These are phyloP conservation scores for Archilochus colubris DNA, from an alignment of 2,113 vertebrate genomes.

Conservation along the genomic window DNA sequence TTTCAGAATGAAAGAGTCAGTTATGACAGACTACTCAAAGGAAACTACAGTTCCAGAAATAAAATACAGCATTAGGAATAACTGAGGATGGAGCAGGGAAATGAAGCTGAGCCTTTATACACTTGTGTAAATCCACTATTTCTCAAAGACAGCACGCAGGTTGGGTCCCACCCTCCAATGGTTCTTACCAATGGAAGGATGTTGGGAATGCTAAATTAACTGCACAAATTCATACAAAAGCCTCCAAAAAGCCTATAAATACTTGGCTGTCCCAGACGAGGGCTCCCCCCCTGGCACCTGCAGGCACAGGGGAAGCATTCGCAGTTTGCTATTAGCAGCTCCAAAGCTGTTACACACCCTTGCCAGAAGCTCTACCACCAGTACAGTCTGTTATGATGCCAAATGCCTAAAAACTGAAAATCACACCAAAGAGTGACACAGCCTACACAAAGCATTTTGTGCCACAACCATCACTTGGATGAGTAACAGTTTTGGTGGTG, in stretches of 20 bases:
- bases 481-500: not conserved
- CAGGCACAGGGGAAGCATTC: not conserved
- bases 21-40: not conserved
- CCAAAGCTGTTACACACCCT: rapidly evolving
- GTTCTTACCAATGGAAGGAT: not conserved
- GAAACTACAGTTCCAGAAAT: not conserved
- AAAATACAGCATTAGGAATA: not conserved
- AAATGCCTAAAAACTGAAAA: not conserved
- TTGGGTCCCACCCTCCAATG: not conserved
- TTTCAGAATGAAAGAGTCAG: not conserved
- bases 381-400: rapidly evolving
- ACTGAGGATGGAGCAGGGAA: not conserved
- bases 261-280: not conserved
- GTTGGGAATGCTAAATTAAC: not conserved
- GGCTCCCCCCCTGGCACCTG: not conserved
- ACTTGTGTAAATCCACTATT: not conserved
- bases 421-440: not conserved
- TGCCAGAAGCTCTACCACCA: not conserved
- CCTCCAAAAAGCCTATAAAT: not conserved
- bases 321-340: not conserved
- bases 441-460: not conserved
- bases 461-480: rapidly evolving
- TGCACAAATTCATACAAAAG: not conserved
- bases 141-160: not conserved
- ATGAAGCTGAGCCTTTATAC: not conserved